Base-by-base conservation (phyloP, 1,140 invertebrate species). In the Cotesia glomerata region DNA sequence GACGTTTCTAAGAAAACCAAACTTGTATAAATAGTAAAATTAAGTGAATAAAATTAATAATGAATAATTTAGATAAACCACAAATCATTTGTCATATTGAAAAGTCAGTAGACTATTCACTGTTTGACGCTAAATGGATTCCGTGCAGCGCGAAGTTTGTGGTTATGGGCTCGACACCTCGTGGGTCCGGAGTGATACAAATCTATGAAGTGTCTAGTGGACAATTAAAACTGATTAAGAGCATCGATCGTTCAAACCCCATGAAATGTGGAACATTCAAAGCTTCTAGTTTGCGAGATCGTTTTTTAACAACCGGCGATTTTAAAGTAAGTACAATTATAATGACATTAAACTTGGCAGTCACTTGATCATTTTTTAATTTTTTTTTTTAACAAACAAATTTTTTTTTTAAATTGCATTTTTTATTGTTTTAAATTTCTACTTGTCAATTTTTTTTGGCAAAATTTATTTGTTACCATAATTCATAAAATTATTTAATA, bases 61-160 rank as follows among this genome's bases (percentile, higher is more conserved):
- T 87, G 84, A 87, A 89, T 18, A 73, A 78, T 11, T 73, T 95
- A 82, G 91, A 93, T 70, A 97, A 96, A 76, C 95, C 97, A 0
- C 95, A 97, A 87, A 94, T 98, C 76, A 95, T 98, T 76, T 91
- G 93, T 70, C 95, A 98, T 82, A 89, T 93, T 14, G 93, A 98
- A 81, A 94, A 95, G 84, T 88, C 91, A 36, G 80, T 97, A 1
- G 92, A 94, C 82, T 97, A 94, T 86, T 95, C 95, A 5, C 81
- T 97, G 14, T 97, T 96, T 84, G 96, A 98, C 81, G 90, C 92
- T n/a, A 95, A 95, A 88, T 98, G 97, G 97, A 93, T 99, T 79
- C 97, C 97, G 1, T 93, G 92, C 77, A 96, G 95, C 8, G 93
- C 97, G 0, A 97, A 97, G 86, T 95, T 98, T 85, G 91, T 97